phyloP scores from a whole-genome alignment of 2,797 vertebrate genomes.

The Eremophila alpestris region DNA sequence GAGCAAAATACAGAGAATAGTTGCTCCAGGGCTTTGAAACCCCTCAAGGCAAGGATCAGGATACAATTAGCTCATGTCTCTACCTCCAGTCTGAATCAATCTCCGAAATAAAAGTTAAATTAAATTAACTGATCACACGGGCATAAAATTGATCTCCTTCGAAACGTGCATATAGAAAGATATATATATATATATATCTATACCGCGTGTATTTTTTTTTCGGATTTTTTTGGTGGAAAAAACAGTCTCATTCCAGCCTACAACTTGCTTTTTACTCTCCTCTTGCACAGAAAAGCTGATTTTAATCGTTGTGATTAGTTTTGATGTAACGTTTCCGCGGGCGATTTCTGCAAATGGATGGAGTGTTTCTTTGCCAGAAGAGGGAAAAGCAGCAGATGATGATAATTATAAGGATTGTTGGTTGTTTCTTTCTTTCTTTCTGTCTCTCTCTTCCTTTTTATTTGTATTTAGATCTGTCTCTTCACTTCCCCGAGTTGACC shows the following conservation, averaged over 20 bases:
- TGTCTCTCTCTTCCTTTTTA: conserved; percentile 69
- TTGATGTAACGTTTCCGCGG: conserved; percentile 97
- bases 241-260: conserved; percentile 88
- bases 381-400: conserved; percentile 97
- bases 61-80: conserved; percentile 99
- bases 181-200: conserved; percentile 24
- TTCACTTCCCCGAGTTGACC: conserved; percentile 75
- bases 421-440: conserved; percentile 82
- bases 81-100: conserved; percentile 94
- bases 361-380: conserved; percentile 98
- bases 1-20: conserved; percentile 98
- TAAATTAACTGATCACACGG: conserved; percentile 85
- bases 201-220: conserved; percentile 67
- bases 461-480: conserved; percentile 72
- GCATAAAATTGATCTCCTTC: conserved; percentile 83
- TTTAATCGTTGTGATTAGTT: conserved; percentile 99
- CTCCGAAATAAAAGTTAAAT: conserved; percentile 90
- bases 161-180: conserved; percentile 73
- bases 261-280: conserved; percentile 92
- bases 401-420: conserved; percentile 99
- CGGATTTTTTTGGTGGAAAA: conserved; percentile 76
- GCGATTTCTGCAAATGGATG: conserved; percentile 99
- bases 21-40: conserved; percentile 97
- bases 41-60: conserved; percentile 99
- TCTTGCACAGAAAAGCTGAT: conserved; percentile 98